These are phyloP conservation scores for Neolamprologus sp. DNA, from an alignment of 2,113 vertebrate genomes.

Conservation along the genomic window DNA sequence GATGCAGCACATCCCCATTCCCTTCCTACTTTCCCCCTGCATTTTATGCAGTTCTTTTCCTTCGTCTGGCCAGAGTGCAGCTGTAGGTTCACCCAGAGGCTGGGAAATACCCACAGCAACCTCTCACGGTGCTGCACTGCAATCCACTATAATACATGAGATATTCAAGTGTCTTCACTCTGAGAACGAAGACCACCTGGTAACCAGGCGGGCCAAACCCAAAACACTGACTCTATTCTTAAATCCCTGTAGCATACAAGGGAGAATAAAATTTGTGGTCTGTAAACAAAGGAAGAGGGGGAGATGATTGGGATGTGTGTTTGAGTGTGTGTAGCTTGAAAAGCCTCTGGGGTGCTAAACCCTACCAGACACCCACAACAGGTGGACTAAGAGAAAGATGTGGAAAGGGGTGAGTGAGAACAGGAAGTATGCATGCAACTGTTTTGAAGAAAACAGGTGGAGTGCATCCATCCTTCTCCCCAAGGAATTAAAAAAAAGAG, in stretches of 20 bases:
- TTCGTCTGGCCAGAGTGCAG: constrained; percentile 9
- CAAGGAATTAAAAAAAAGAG: background rate
- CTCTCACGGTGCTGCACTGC: background rate
- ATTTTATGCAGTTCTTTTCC: constrained; percentile 9
- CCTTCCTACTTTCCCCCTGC: background rate
- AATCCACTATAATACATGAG: background rate
- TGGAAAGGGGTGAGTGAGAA: background rate
- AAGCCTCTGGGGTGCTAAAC: background rate
- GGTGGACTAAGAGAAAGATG: constrained; percentile 2
- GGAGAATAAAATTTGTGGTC: background rate
- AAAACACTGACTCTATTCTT: background rate
- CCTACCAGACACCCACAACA: constrained; percentile 19
- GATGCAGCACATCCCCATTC: constrained; percentile 22
- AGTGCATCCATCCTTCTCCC: constrained; percentile 22
- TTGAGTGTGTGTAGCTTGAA: background rate
- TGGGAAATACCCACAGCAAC: constrained; percentile 40
- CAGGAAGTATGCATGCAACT: constrained; percentile 48
- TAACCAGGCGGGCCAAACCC: background rate
- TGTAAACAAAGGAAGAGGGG: background rate
- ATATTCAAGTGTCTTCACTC: background rate
- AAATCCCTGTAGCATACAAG: background rate
- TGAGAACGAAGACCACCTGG: constrained; percentile 8
- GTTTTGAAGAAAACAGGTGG: constrained; percentile 49
- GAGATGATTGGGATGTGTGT: background rate
- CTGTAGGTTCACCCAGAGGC: constrained; percentile 50